Conservation (phyloP, 2,113 vertebrate genomes). For the Taxidea taxus region DNA sequence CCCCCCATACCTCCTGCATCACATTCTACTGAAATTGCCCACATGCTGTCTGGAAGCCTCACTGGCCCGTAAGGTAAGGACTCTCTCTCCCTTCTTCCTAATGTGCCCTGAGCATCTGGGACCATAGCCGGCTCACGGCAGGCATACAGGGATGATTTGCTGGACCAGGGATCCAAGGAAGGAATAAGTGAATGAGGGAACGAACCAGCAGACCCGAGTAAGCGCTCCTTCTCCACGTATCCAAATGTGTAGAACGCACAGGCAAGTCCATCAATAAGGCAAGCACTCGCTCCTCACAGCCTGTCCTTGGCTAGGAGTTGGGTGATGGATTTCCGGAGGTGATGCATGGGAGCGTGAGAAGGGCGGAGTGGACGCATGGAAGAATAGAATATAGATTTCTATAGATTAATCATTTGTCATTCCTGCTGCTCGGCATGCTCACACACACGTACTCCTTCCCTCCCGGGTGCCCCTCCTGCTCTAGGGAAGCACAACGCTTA, state of each 20-base stretch:
- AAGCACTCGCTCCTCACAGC: not conserved
- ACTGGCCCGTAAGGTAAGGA: not conserved
- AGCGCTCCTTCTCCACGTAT: not conserved
- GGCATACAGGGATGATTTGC: not conserved
- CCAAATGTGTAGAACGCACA: conserved; percentile 57
- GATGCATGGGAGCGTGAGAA: conserved; percentile 70
- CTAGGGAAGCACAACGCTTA: not conserved
- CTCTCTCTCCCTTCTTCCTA: not conserved
- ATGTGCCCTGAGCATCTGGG: not conserved
- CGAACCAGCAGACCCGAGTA: not conserved
- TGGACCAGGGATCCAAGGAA: not conserved
- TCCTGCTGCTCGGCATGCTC: conserved; percentile 45
- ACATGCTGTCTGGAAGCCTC: accelerated
- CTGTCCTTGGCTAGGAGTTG: conserved; percentile 67
- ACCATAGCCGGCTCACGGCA: conserved; percentile 22
- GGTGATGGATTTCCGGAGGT: conserved; percentile 76
- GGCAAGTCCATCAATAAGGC: conserved; percentile 76
- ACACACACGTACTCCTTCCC: not conserved
- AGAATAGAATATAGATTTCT: conserved; percentile 79
- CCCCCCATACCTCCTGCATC: not conserved
- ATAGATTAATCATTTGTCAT: conserved; percentile 80
- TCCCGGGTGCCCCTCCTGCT: not conserved
- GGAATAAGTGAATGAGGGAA: not conserved
- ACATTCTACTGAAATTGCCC: not conserved
- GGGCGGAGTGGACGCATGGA: conserved; percentile 69